Evolutionary conservation across 2,888 invertebrate genomes (phyloP), one percentile per base, ranked within the genome.

Genomic region (Hydropsyche betteni): DNA sequence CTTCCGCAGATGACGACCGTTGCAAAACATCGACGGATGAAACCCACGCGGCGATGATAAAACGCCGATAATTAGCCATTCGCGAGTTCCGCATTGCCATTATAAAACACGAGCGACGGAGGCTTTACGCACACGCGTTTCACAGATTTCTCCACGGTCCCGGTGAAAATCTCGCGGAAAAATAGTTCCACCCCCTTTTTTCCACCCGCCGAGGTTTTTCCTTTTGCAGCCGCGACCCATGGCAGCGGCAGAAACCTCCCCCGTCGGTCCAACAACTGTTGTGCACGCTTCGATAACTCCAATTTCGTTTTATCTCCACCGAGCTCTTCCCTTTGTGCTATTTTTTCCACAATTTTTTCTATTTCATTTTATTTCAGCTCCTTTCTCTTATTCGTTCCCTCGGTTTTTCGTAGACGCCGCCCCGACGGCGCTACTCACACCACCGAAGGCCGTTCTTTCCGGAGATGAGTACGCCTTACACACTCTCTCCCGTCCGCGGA

Each of bases 241-340:
- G 51, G 10, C 33, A 33, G 61, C 33, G 16, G 24, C 76, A 76
- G 74, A 64, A 50, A 52, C 52, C 72, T 58, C 55, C 51, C 75
- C 74, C 53, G 55, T 70, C 75, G 44, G 75, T 75, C 79, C 80
- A 75, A 80, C 80, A 80, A 80, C 80, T 81, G 84, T 83, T 84
- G 83, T 83, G 83, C 83, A 83, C 86, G 86, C 86, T 85, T 85
- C 86, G 86, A 86, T 86, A 86, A 84, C 87, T 86, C 84, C 87
- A 86, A 87, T 87, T 86, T 85, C 87, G 85, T 85, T 86, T 86
- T 87, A 87, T 87, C 87, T 86, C 84, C 84, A 84, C 85, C 83
- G 82, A 83, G 77, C 77, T 24, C 24, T 79, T 85, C 85, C 85
- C 86, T 86, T 87, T 87, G 86, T 86, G 83, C 87, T 86, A 86